Evolutionary conservation across 2,797 vertebrate genomes (phyloP).

Genomic region (Macropodus opercularis): DNA sequence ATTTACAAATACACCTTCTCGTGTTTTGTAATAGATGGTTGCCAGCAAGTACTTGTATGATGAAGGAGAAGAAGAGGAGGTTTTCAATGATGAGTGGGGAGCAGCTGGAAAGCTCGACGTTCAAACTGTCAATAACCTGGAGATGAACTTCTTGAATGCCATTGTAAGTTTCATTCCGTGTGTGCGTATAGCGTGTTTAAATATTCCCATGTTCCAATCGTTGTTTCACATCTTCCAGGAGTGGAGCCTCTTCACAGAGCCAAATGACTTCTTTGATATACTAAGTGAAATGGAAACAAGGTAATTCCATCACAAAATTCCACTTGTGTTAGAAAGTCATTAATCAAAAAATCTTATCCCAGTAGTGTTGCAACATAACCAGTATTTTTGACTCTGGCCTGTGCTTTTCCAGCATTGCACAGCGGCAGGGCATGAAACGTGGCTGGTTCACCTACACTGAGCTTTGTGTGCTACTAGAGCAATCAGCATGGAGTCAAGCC

Average conservation of each 20-base stretch:
- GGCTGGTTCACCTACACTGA: conserved; percentile 99
- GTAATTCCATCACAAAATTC: too few relatives aligned
- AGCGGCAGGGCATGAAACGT: conserved; percentile 89
- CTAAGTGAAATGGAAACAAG: conserved; percentile 91
- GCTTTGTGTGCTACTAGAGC: conserved; percentile 94
- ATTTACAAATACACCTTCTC: background rate
- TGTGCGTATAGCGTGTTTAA: background rate
- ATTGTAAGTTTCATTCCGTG: conserved; percentile 83
- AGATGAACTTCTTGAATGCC: conserved; percentile 95
- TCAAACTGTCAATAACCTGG: conserved; percentile 92
- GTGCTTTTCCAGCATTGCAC: conserved; percentile 85
- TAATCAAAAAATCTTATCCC: too few relatives aligned
- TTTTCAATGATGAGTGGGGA: conserved; percentile 98
- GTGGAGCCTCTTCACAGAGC: conserved; percentile 94
- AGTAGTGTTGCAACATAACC: background rate
- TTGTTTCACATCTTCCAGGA: conserved; percentile 79
- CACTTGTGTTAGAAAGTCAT: too few relatives aligned
- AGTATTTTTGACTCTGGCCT: background rate
- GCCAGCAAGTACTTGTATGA: conserved; percentile 99
- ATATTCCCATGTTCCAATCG: background rate
- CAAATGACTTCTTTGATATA: conserved; percentile 90
- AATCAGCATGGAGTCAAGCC: conserved; percentile 88
- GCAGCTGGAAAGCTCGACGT: conserved; percentile 94
- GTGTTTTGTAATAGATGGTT: conserved; percentile 87
- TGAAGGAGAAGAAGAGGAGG: conserved; percentile 98